A percentile compares a stretch with the other conserved stretches of the same genome.
phyloP scores from a whole-genome alignment of 2,888 invertebrate genomes.

The Pyrochroa serraticornis region DNA sequence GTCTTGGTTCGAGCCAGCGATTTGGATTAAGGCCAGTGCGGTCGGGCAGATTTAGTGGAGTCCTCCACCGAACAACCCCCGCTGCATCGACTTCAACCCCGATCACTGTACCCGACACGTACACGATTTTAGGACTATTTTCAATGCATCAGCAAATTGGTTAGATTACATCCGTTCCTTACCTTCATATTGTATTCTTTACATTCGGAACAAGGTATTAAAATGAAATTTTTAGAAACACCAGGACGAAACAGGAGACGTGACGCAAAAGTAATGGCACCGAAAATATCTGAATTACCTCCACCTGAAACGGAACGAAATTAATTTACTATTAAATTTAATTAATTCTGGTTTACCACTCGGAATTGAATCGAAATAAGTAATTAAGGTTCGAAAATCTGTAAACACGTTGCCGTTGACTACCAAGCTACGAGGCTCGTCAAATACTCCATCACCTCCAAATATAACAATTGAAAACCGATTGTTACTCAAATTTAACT shows the following conservation, averaged over 20 bases:
- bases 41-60: conserved; percentile 30
- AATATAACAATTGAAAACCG: conserved; percentile 84
- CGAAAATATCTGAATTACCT: conserved; percentile 74
- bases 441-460: conserved; percentile 78
- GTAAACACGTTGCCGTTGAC: conserved; percentile 75
- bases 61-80: conserved; percentile 13
- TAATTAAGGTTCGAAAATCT: conserved; percentile 65
- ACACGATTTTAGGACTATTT: conserved; percentile 37
- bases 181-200: conserved; percentile 72
- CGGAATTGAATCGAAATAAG: conserved; percentile 73
- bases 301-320: conserved; percentile 50
- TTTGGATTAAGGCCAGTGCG: conserved; percentile 37
- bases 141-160: conserved; percentile 15
- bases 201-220: conserved; percentile 82
- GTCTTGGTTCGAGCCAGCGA: conserved; percentile 28
- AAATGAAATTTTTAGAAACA: conserved; percentile 80
- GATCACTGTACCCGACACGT: conserved; percentile 31
- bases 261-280: conserved; percentile 75
- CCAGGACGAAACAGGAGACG: conserved; percentile 80
- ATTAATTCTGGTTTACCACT: conserved; percentile 60
- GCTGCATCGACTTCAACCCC: conserved; percentile 20
- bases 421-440: conserved; percentile 74
- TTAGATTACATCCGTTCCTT: conserved; percentile 38
- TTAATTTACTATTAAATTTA: conserved; percentile 15
- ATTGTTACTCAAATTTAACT: conserved; percentile 67